Percentiles rank a stretch among this genome's conserved stretches.
Conservation (phyloP, 1,140 invertebrate species). For the Sycophaga agraensis region DNA sequence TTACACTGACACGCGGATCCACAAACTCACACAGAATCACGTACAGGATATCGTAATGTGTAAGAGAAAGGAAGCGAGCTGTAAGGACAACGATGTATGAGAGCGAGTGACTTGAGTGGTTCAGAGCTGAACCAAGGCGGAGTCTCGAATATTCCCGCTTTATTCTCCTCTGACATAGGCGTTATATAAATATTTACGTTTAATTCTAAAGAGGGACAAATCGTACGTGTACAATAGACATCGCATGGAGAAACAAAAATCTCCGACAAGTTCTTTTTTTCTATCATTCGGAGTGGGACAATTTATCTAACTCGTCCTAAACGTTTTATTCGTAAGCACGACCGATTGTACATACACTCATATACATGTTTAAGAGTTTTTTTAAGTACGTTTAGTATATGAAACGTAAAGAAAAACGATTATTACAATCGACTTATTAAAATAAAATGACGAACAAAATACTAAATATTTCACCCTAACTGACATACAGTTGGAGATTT, state of each 20-base stretch:
- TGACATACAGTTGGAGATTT: conserved; percentile 14
- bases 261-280: conserved; percentile 28
- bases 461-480: conserved; percentile 10
- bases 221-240: background rate
- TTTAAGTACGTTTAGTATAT: conserved; percentile 15
- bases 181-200: too few relatives aligned
- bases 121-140: background rate
- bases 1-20: background rate
- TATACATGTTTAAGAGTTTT: conserved; percentile 2
- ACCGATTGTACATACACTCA: conserved; percentile 25
- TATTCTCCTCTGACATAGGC: background rate
- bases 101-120: background rate
- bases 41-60: too few relatives aligned
- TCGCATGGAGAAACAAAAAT: background rate
- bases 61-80: too few relatives aligned
- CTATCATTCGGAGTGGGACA: background rate
- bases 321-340: conserved; percentile 16
- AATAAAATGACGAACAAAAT: too few relatives aligned
- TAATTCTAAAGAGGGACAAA: too few relatives aligned
- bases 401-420: conserved; percentile 2
- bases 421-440: too few relatives aligned
- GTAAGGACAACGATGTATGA: too few relatives aligned
- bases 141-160: conserved; percentile 6
- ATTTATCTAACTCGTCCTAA: conserved; percentile 22
- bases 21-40: too few relatives aligned